phyloP scores from a whole-genome alignment of 1,140 invertebrate genomes.

The Drusus annulatus region DNA sequence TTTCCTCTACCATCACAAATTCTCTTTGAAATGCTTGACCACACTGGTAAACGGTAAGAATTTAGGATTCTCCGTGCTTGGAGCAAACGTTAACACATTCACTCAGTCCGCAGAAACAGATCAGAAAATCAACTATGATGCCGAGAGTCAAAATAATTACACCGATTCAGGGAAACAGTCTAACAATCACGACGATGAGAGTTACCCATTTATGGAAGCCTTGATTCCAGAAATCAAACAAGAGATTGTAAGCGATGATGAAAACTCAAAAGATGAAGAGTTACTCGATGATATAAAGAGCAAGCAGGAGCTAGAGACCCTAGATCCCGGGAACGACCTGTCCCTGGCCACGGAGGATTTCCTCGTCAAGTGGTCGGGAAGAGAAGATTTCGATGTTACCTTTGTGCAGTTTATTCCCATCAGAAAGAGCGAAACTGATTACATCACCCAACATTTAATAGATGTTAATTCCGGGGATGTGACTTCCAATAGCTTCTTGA shows the following conservation, averaged over 20 bases:
- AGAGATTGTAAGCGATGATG: constrained; percentile 61
- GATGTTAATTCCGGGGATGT: constrained; percentile 63
- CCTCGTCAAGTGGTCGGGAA: constrained; percentile 62
- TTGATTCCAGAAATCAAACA: constrained; percentile 64
- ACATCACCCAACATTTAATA: constrained; percentile 61
- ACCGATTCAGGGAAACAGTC: constrained; percentile 25
- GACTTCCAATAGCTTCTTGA: constrained; percentile 61
- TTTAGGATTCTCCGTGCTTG: constrained; percentile 64
- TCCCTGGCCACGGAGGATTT: constrained; percentile 55
- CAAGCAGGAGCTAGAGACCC: constrained; percentile 42
- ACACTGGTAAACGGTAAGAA: constrained; percentile 64
- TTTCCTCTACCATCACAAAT: constrained; percentile 67
- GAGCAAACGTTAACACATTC: constrained; percentile 63
- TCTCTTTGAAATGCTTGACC: constrained; percentile 66
- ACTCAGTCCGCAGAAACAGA: constrained; percentile 15
- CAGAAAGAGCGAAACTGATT: constrained; percentile 65
- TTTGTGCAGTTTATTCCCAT: constrained; percentile 64
- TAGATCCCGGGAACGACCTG: constrained; percentile 54
- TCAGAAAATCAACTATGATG: background rate
- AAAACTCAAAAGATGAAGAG: constrained; percentile 24
- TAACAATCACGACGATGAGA: constrained; percentile 33
- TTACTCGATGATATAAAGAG: constrained; percentile 48
- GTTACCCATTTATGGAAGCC: constrained; percentile 54
- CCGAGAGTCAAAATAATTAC: constrained; percentile 10
- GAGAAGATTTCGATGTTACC: constrained; percentile 69